Base-by-base conservation (phyloP, 2,888 invertebrate species). In the Troides helena region DNA sequence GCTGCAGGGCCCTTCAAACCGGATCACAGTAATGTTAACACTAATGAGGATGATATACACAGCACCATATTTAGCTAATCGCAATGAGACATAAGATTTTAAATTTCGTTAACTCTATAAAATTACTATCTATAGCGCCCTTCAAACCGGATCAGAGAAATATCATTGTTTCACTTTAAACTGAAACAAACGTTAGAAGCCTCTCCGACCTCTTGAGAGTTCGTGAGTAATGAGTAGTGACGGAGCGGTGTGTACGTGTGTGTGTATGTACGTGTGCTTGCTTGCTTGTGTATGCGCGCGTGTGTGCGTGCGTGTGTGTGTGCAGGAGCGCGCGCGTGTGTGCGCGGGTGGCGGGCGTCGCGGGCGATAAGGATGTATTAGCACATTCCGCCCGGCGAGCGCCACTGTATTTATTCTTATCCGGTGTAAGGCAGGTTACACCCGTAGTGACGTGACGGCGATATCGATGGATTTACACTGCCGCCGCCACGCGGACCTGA, bases 371-470 rank as follows among this genome's bases (percentile, higher is more conserved):
- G 88, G 90, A 90, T 87, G 90, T 92, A 92, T 91, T 92, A 92
- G 91, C 91, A 89, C 91, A 90, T 90, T 90, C 88, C 88, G 86
- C 81, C 82, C 80, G 81, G 81, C 81, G 83, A 86, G 84, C 86
- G 87, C 88, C 86, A 89, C 88, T 90, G 89, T 92, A 89, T 90
- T 90, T 89, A 89, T 90, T 90, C 90, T 90, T 90, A 90, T 90
- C 91, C 90, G 89, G 88, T 83, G 84, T 87, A 87, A 88, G 89
- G 86, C 91, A 92, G 91, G 90, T 90, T 90, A 90, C 89, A 89
- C 88, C 88, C 88, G 85, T 88, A 92, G 91, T 86, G 90, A 85
- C 81, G 88, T 63, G 76, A 56, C 71, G 18, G 21, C n/a, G 63
- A 68, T 80, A 76, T 81, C 80, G 82, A 82, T 78, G 73, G 59